phyloP scores from a whole-genome alignment of 2,113 vertebrate species.

The Pipra filicauda region DNA sequence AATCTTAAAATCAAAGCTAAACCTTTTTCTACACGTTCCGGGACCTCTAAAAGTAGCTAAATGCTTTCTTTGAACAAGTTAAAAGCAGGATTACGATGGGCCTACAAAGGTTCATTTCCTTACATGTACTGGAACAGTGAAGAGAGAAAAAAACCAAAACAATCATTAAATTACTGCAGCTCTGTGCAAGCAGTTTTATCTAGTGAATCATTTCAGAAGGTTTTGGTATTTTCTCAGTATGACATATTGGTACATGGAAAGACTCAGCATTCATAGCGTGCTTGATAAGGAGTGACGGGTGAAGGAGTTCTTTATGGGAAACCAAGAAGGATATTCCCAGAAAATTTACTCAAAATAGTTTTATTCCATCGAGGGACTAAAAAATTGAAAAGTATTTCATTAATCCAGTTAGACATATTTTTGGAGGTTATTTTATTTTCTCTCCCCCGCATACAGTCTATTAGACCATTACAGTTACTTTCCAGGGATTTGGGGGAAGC shows the following conservation, averaged over 20 bases:
- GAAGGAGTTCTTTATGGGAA: background rate
- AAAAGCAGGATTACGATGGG: background rate
- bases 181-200: background rate
- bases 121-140: background rate
- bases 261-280: background rate
- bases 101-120: background rate
- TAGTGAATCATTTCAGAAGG: background rate
- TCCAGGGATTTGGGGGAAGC: background rate
- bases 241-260: background rate
- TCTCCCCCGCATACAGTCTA: background rate
- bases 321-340: background rate
- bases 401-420: background rate
- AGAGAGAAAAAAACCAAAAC: background rate
- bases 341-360: conserved; percentile 19
- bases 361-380: background rate
- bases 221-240: background rate
- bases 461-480: background rate
- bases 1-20: background rate
- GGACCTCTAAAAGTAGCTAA: background rate
- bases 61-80: background rate
- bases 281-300: background rate
- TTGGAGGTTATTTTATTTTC: background rate
- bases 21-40: background rate
- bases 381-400: background rate
- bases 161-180: background rate